Base-by-base conservation (phyloP, 2,888 invertebrate species). In the Marronus borbonicus region DNA sequence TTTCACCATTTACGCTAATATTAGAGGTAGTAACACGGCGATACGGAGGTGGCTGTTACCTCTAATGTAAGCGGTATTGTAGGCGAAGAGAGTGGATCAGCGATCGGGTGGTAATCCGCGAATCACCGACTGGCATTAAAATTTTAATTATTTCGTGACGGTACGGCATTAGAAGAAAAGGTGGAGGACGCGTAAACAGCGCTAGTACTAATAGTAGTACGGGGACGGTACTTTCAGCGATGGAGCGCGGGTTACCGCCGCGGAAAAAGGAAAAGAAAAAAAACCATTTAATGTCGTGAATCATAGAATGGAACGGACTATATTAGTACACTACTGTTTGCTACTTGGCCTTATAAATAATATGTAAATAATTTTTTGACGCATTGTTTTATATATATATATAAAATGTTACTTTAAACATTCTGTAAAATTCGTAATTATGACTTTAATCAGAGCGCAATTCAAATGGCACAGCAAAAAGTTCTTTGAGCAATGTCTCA, bases 111-210 rank as follows among this genome's bases (percentile, higher is more conserved):
- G 70, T 8, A 74, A 60, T 74, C 60, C 39, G 44, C 72, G 60
- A 74, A 74, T 60, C 72, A 24, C 72, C 44, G 44, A 12, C 49
- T 44, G n/a, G 31, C 75, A 79, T 79, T 80, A 72, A 79, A 77
- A 79, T 80, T 81, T 81, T 81, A 81, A 81, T 80, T 78, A 68
- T 81, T 80, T 79, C 81, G 74, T 81, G 81, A 75, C 77, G 76
- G 65, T 74, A 74, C 66, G 77, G 77, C 81, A 81, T 81, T 81
- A 81, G 62, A 62, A 10, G 72, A 20, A 58, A 24, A 58, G 10
- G 49, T 24, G 64, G 68, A 68, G 62, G 62, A 62, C 28, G 62
- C 24, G 28, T 20, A 3, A 62, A 20, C 28, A 3, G 7, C 17
- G n/a, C 20, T 8, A 3, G 20, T 17, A 20, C 52, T 4, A 52